Evolutionary conservation across 2,113 vertebrate genomes (phyloP).

Genomic region (Gavia stellata): DNA sequence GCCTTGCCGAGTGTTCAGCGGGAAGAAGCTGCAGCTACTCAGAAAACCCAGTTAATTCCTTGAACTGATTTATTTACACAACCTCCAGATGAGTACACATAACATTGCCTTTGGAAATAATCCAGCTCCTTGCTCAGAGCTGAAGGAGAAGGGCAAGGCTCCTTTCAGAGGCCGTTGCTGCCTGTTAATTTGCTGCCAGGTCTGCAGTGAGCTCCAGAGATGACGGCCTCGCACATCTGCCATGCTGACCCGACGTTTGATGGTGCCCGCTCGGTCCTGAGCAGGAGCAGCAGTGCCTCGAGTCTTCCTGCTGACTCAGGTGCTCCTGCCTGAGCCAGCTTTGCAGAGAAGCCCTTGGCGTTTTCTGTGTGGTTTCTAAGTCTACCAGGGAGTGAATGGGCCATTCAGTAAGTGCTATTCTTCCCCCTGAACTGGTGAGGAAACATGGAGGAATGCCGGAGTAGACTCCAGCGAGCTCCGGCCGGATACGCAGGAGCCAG

Average conservation of each 20-base stretch:
- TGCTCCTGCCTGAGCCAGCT: fast-evolving
- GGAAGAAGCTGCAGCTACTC: background rate
- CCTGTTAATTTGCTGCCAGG: background rate
- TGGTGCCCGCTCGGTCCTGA: fast-evolving
- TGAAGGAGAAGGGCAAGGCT: background rate
- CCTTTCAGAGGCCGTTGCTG: fast-evolving
- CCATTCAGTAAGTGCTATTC: background rate
- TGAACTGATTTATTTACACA: conserved; percentile 17
- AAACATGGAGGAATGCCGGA: background rate
- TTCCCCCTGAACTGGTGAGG: background rate
- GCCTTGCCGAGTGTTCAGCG: background rate
- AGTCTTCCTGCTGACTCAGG: background rate
- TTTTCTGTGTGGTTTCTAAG: background rate
- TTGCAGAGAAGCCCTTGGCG: background rate
- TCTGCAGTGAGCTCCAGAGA: background rate
- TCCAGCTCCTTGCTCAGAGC: background rate
- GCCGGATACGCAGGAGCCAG: background rate
- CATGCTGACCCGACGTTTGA: fast-evolving
- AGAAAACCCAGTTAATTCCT: background rate
- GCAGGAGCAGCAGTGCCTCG: fast-evolving
- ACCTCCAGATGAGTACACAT: background rate
- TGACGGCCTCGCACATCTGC: too few relatives aligned
- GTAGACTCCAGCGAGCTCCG: background rate
- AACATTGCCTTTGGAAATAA: background rate
- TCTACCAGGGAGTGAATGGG: background rate